Base-by-base conservation (phyloP, 2,888 invertebrate genomes). In the Pseudoips prasinana region DNA sequence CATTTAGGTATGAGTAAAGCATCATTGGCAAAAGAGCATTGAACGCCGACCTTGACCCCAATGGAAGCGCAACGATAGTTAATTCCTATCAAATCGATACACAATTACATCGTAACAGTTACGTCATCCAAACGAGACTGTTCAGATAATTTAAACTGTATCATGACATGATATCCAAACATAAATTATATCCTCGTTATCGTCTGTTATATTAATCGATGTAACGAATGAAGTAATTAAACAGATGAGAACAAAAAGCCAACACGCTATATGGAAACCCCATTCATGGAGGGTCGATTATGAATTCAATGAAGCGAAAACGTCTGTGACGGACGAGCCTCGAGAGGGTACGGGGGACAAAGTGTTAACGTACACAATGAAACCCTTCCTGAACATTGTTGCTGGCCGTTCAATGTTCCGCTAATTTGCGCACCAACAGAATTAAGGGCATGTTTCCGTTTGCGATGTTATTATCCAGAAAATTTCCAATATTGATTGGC, bases 311-410 rank as follows among this genome's bases (percentile, higher is more conserved):
- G 54, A 44, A 55, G 54, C 46, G 55, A 44, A 49, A 26, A 23
- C 41, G 25, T 53, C 49, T 47, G 53, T 63, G 59, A 65, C 73
- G 67, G 62, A 61, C 64, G 58, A 67, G 61, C 53, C 57, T 40
- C 43, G 46, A 49, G 60, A n/a, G 62, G 50, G 51, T 31, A 38
- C 29, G 25, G 33, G 52, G 60, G 58, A 73, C 67, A 78, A 73
- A 74, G 73, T 73, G 68, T 58, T 58, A 64, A 49, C 47, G 49
- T 52, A 58, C 55, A 70, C 65, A 74, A 73, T 68, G 68, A 74
- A 79, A 73, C 80, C 77, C 71, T 77, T 75, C 66, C 66, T 61
- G 68, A 60, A 69, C 58, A 63, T 62, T 69, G 60, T 72, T 51
- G 47, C 52, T 59, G 53, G 54, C 50, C 58, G 67, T 46, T 72